Conservation (phyloP, 1,140 invertebrate species). For the Epicauta chinensis region DNA sequence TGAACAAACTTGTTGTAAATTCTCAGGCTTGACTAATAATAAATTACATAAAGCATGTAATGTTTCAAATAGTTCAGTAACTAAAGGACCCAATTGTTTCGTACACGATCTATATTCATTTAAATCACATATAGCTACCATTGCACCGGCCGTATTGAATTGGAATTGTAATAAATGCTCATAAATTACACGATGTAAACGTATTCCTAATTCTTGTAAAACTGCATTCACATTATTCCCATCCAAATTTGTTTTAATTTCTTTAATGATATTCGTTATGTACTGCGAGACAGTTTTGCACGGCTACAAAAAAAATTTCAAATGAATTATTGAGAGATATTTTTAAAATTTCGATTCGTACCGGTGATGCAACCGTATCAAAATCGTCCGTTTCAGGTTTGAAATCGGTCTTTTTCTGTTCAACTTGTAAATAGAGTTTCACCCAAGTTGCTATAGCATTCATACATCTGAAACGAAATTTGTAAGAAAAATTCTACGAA, state of each 20-base stretch:
- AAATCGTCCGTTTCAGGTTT: conserved; percentile 81
- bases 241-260: conserved; percentile 81
- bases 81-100: conserved; percentile 61
- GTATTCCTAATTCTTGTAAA: conserved; percentile 80
- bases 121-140: conserved; percentile 97
- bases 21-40: conserved; percentile 91
- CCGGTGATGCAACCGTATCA: conserved; percentile 67
- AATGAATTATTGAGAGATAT: background rate
- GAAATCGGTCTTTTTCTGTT: conserved; percentile 96
- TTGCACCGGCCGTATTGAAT: conserved; percentile 92
- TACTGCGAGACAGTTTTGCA: conserved; percentile 84
- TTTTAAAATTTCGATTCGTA: conserved; percentile 37
- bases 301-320: conserved; percentile 58
- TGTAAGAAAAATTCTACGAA: conserved; percentile 1
- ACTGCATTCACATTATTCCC: conserved; percentile 88
- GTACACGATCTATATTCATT: conserved; percentile 75
- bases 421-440: conserved; percentile 80
- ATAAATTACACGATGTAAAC: conserved; percentile 90
- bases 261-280: conserved; percentile 66
- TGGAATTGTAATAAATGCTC: conserved; percentile 93
- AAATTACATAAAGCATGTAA: conserved; percentile 94
- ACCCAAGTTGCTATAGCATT: conserved; percentile 88
- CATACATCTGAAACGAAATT: conserved; percentile 55
- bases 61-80: conserved; percentile 87
- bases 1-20: conserved; percentile 90